phyloP scores from a whole-genome alignment of 2,113 vertebrate genomes.

The Vicugna pacos region DNA sequence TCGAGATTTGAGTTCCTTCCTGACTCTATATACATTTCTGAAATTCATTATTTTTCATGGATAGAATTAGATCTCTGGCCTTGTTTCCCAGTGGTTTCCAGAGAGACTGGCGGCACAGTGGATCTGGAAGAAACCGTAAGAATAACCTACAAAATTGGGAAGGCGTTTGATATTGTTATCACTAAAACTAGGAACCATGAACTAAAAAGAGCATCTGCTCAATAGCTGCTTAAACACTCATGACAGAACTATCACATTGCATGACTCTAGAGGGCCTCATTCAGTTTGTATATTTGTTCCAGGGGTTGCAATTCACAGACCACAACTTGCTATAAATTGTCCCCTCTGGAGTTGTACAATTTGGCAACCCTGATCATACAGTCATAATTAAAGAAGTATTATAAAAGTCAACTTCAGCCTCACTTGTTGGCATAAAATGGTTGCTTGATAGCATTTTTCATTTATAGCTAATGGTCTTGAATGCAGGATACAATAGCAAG shows the following conservation, averaged over 20 bases:
- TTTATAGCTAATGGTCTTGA: constrained; percentile 21
- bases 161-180: not conserved
- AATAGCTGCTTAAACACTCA: not conserved
- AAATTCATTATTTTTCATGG: not conserved
- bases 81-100: not conserved
- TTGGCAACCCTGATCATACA: not conserved
- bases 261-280: not conserved
- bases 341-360: not conserved
- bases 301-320: not conserved
- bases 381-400: constrained; percentile 26
- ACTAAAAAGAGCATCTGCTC: not conserved
- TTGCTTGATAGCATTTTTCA: constrained; percentile 26
- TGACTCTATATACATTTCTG: not conserved
- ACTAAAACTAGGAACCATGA: not conserved
- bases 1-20: too few species aligned
- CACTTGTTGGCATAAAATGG: not conserved
- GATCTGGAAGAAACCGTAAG: not conserved
- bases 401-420: constrained; percentile 9
- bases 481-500: not conserved
- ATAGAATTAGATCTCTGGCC: not conserved
- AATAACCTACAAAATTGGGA: not conserved
- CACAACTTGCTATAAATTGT: not conserved
- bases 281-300: not conserved
- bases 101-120: not conserved
- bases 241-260: not conserved